Evolutionary conservation across 1,140 invertebrate species (phyloP), one percentile per base, ranked within the genome.

Genomic region (Diuraphis noxia): DNA sequence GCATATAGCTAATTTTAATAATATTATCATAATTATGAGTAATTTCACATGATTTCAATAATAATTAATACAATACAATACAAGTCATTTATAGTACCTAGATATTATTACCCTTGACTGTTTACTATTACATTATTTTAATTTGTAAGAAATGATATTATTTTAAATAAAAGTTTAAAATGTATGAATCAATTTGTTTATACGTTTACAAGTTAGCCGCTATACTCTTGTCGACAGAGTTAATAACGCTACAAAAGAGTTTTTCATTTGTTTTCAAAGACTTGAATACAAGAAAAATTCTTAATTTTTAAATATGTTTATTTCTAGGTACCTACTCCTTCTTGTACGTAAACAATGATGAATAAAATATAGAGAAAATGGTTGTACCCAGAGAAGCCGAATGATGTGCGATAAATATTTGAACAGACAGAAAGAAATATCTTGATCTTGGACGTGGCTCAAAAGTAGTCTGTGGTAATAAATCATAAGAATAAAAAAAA

Each of bases 361-460:
- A 23, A 85, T 40, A 43, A 85, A 41, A 85, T 41, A 85, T 30
- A 85, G 41, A n/a, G 40, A 43, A 85, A 85, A 43, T 30, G 82
- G 82, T 34, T n/a, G 40, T 85, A 52, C 36, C 52, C 49, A 23
- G 49, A 52, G 49, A 88, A 88, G 9, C 82, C 41, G 86, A 52
- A 88, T 72, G 49, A 88, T 88, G 52, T 63, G 36, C 30, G 36
- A 6, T 88, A 63, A 88, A 88, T 88, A 88, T 88, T 88, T 88
- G 38, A 88, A 88, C 36, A 88, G 49, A n/a, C 87, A 38, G 30
- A 40, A 86, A 88, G 87, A 88, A 40, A 56, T 88, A 72, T 88
- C 25, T 88, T 9, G 49, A 72, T 88, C 25, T 88, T 9, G 49
- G 38, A 88, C 52, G 72, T 13, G 4, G 52, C 38, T 88, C 36